These are phyloP conservation scores for Physeter macrocephalus DNA, from an alignment of 2,113 vertebrate genomes.

Conservation along the genomic window DNA sequence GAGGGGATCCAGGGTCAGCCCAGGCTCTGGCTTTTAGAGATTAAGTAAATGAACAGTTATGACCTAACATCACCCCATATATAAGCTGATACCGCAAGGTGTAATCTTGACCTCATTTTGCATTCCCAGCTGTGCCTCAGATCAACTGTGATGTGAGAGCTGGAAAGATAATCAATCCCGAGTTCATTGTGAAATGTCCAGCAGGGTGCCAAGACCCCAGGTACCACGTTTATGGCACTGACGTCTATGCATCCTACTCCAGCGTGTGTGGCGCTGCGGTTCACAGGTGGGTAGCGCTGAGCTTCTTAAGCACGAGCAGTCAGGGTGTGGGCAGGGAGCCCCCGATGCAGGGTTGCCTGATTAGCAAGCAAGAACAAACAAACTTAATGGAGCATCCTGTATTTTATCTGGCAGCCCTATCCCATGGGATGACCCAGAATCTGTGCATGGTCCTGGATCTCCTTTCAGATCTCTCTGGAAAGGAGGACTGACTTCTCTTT, in stretches of 20 bases:
- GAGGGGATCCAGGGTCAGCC: not conserved
- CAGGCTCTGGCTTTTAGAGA: not conserved
- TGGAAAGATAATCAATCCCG: constrained; percentile 90
- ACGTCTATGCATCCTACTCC: constrained; percentile 95
- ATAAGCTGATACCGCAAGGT: not conserved
- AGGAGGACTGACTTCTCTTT: not conserved
- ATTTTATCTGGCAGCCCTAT: not conserved
- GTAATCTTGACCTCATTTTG: constrained; percentile 66
- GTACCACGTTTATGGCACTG: constrained; percentile 92
- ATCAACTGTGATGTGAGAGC: constrained; percentile 93
- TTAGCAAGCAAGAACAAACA: not conserved
- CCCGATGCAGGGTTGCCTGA: not conserved
- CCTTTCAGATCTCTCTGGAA: not conserved
- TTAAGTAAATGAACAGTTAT: not conserved
- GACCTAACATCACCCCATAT: not conserved
- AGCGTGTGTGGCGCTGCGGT: constrained; percentile 95
- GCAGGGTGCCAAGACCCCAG: constrained; percentile 90
- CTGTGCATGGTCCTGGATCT: not conserved
- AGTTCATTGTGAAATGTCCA: constrained; percentile 96
- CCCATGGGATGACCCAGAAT: not conserved
- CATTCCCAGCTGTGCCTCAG: constrained; percentile 87
- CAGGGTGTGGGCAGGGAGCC: not conserved
- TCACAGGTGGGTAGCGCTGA: constrained; percentile 87
- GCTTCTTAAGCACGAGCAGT: not conserved
- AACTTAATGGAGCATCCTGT: not conserved